A percentile compares a stretch with the other conserved stretches of the same genome.
phyloP scores from a whole-genome alignment of 2,113 vertebrate species.

The Monopterus albus region DNA sequence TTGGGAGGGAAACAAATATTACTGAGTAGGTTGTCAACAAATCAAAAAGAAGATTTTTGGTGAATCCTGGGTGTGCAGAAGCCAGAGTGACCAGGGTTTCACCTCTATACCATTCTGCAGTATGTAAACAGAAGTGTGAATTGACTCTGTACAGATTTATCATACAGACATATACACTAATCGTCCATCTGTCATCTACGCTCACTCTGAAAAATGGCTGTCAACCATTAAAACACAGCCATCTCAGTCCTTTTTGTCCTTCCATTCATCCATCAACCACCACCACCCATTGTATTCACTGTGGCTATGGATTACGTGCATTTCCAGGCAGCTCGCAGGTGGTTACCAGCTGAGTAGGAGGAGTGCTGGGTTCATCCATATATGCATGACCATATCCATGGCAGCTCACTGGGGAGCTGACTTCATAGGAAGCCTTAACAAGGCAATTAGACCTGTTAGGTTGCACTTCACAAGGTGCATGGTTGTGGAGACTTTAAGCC shows the following conservation, averaged over 20 bases:
- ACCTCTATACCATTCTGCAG: conserved; percentile 18
- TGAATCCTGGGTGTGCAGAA: background rate
- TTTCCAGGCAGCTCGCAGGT: conserved; percentile 46
- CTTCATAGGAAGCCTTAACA: conserved; percentile 52
- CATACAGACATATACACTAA: conserved; percentile 50
- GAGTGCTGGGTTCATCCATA: conserved; percentile 56
- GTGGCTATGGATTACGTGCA: conserved; percentile 11
- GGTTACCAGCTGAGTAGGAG: conserved; percentile 29
- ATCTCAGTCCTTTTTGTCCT: conserved; percentile 32
- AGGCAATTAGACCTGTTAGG: conserved; percentile 57
- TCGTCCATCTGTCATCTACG: conserved; percentile 69
- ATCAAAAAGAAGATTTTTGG: conserved; percentile 15
- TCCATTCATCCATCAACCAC: conserved; percentile 41
- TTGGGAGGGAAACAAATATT: conserved; percentile 16
- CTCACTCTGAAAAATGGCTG: conserved; percentile 45
- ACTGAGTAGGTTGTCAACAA: background rate
- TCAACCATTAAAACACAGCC: conserved; percentile 21
- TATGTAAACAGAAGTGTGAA: conserved; percentile 57
- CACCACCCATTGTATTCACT: conserved; percentile 12
- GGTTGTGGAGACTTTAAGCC: conserved; percentile 3
- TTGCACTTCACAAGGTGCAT: conserved; percentile 6
- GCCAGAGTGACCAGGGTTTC: conserved; percentile 40
- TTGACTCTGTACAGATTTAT: conserved; percentile 52
- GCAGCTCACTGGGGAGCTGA: conserved; percentile 27
- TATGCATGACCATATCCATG: conserved; percentile 57